Percentiles rank a stretch among this genome's conserved stretches.
phyloP scores from a whole-genome alignment of 1,140 invertebrate species.

The Aphelinus certus region DNA sequence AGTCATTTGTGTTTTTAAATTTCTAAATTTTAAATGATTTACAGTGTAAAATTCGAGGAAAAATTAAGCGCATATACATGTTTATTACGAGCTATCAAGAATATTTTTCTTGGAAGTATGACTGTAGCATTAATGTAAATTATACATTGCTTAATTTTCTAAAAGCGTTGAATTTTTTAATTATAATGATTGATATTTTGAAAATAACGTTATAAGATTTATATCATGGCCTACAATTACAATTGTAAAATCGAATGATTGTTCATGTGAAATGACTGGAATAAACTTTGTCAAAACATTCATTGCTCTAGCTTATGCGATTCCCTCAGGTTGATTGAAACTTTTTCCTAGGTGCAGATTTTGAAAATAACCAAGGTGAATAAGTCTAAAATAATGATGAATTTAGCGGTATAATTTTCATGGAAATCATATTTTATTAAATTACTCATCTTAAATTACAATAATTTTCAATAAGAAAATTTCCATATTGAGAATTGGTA shows the following conservation, averaged over 20 bases:
- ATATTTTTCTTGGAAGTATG: conserved; percentile 32
- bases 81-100: conserved; percentile 32
- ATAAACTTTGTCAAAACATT: conserved; percentile 31
- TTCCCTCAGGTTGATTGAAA: not conserved
- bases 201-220: conserved; percentile 38
- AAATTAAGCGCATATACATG: conserved; percentile 29
- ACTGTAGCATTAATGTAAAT: conserved; percentile 35
- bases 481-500: too few relatives aligned
- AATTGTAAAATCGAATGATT: conserved; percentile 36
- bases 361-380: too few relatives aligned
- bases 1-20: conserved; percentile 41
- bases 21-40: conserved; percentile 41
- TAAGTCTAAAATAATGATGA: too few relatives aligned
- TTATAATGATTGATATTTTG: conserved; percentile 38
- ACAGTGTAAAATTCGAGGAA: conserved; percentile 14
- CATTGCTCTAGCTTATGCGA: too few relatives aligned
- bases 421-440: not conserved
- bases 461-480: not conserved
- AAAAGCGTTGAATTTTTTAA: conserved; percentile 39
- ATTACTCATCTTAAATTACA: conserved; percentile 6
- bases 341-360: not conserved
- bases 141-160: conserved; percentile 37
- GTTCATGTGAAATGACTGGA: conserved; percentile 38
- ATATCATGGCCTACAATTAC: conserved; percentile 39
- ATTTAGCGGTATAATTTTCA: too few relatives aligned